Evolutionary conservation across 1,140 invertebrate genomes (phyloP), one percentile per base, ranked within the genome.

Genomic region (Agrypnia vestita): DNA sequence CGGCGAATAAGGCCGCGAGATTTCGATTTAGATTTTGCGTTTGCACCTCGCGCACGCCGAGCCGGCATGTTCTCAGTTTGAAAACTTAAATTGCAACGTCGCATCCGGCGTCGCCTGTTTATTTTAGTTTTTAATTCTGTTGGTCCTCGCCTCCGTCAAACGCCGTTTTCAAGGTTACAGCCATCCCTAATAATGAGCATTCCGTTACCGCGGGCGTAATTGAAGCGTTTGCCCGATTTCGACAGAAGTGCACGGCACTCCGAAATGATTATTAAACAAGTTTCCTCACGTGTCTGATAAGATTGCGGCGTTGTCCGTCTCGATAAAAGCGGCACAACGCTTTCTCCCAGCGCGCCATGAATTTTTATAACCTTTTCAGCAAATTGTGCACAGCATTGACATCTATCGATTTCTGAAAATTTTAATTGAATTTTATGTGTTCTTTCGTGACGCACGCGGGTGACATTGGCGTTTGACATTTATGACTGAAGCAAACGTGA

Each of bases 341-440:
- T 71, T 71, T 71, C 67, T 11, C 67, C 49, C 44, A 13, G 43
- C 43, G 67, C 67, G 64, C 13, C 46, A 71, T 51, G 67, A 71
- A 51, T 71, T 71, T 71, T 71, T 49, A 35, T 51, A 49, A 51
- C 67, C 46, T 71, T 71, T 71, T 71, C 67, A 71, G 67, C 67
- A 13, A 53, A 51, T 49, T 47, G 67, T 71, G 67, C 21, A 71
- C 47, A 71, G 46, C 67, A 71, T 71, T 71, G 67, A 71, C 67
- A 71, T 71, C 67, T 71, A 71, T 71, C 67, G 67, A 51, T 71
- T 71, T 71, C 67, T 71, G 67, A 71, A 71, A 71, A 71, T 71
- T 71, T 71, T 71, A 71, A 71, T 71, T 47, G 67, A 49, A 71
- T 71, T 21, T 49, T 71, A 71, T 47, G 46, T 62, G 49, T 15